Conservation (phyloP, 2,113 vertebrate genomes). For the Spilogale gracilis region DNA sequence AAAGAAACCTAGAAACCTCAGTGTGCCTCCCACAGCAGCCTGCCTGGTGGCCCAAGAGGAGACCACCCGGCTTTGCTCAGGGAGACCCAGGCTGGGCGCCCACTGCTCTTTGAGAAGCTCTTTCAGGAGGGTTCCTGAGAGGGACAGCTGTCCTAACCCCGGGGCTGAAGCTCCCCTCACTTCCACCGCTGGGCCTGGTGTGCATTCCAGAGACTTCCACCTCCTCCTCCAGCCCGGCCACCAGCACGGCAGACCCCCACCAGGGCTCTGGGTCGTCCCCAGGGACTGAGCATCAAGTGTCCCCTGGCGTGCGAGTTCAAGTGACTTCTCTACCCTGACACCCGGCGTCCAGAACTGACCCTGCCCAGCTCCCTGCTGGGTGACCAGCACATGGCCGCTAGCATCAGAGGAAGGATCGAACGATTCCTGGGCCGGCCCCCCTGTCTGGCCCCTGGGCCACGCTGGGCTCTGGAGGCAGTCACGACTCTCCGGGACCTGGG, state of each 20-base stretch:
- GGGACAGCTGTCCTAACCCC: not conserved
- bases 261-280: not conserved
- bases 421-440: accelerated
- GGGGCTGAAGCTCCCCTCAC: not conserved
- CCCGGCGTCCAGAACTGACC: not conserved
- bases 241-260: accelerated
- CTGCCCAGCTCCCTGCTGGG: not conserved
- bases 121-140: not conserved
- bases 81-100: not conserved
- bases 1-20: not conserved
- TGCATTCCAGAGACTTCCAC: not conserved
- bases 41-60: too few relatives aligned
- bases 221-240: not conserved
- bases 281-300: not conserved
- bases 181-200: not conserved
- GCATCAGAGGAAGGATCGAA: not conserved
- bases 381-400: too few relatives aligned
- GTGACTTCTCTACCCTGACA: not conserved
- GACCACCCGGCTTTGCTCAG: not conserved
- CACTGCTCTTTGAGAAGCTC: not conserved
- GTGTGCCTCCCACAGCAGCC: accelerated
- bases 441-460: not conserved
- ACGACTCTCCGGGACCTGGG: accelerated
- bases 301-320: not conserved
- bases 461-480: accelerated